Conservation (phyloP, 2,113 vertebrate genomes). For the Rhea americana region DNA sequence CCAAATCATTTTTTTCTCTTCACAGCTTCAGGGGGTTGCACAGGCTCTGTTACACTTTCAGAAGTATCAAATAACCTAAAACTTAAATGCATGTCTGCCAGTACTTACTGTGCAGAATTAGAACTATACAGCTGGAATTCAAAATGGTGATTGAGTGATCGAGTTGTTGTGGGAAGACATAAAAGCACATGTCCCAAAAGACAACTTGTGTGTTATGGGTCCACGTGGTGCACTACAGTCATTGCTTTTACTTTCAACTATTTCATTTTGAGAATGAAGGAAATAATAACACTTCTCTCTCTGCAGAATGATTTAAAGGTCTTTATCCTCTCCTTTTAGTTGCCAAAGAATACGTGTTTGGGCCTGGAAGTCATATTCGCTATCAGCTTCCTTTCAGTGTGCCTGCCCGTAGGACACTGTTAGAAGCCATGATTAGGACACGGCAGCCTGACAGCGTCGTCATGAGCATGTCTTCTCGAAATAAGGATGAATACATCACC, state of each 20-base stretch:
- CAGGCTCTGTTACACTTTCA: neutral
- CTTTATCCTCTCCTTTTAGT: conserved; percentile 67
- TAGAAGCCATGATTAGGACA: conserved; percentile 84
- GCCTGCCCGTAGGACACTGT: conserved; percentile 76
- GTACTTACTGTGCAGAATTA: neutral
- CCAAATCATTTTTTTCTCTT: neutral
- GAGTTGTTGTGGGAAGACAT: neutral
- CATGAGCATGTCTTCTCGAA: conserved; percentile 77
- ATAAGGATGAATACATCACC: conserved; percentile 82
- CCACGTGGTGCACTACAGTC: neutral
- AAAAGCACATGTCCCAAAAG: neutral
- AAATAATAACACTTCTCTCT: neutral
- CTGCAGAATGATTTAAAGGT: neutral
- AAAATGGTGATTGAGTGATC: neutral
- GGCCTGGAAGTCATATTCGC: conserved; percentile 79
- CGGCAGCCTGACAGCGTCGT: conserved; percentile 82
- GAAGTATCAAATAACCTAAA: neutral
- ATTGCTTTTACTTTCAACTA: neutral
- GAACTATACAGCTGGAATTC: neutral
- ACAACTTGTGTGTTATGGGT: neutral
- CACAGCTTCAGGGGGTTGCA: neutral
- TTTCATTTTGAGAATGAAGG: neutral
- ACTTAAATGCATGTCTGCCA: neutral
- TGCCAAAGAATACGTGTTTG: conserved; percentile 82
- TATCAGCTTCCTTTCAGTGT: conserved; percentile 75